Base-by-base conservation (phyloP, 2,888 invertebrate genomes). In the Diplazon laetatorius region DNA sequence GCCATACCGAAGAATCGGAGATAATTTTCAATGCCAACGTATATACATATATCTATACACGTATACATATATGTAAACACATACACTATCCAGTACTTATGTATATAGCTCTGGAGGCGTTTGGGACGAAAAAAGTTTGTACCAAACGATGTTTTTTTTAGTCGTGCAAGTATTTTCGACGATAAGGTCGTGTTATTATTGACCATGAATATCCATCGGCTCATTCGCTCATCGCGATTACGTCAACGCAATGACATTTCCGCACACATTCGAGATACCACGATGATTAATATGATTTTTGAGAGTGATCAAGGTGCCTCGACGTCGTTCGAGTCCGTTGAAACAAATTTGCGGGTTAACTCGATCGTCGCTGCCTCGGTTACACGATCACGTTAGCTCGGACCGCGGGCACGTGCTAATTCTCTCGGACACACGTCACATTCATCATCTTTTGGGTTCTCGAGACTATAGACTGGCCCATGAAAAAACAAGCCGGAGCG, bases 311-410 rank as follows among this genome's bases (percentile, higher is more conserved):
- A n/a, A n/a, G 55, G 52, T 42, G 42, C 35, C 66, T 30, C 60
- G 68, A 74, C 74, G 68, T 60, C 68, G 35, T 55, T 62, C 74
- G 74, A 74, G 74, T 60, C 60, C 74, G 42, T 20, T 42, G 14
- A 66, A n/a, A 59, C 48, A 60, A 66, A n/a, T n/a, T 68, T 62
- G 44, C 74, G 68, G 52, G 48, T 42, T 37, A 20, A 25, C n/a
- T 55, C 59, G 42, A 42, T 22, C 57, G 57, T 39, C 66, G 50
- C 39, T 12, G 37, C 10, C 65, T 37, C 4, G 22, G 39, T n/a
- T 42, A 30, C 9, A 55, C 55, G 9, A 52, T 12, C n/a, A 37
- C 35, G 20, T 25, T 44, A 25, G 50, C 25, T 39, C n/a, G 55
- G 30, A 68, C 55, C 68, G 30, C 18, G 16, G n/a, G 8, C 52